Percentiles rank a stretch among this genome's conserved stretches.
These are phyloP conservation scores for Semicossyphus pulcher DNA, from an alignment of 2,113 vertebrate species.

Conservation along the genomic window DNA sequence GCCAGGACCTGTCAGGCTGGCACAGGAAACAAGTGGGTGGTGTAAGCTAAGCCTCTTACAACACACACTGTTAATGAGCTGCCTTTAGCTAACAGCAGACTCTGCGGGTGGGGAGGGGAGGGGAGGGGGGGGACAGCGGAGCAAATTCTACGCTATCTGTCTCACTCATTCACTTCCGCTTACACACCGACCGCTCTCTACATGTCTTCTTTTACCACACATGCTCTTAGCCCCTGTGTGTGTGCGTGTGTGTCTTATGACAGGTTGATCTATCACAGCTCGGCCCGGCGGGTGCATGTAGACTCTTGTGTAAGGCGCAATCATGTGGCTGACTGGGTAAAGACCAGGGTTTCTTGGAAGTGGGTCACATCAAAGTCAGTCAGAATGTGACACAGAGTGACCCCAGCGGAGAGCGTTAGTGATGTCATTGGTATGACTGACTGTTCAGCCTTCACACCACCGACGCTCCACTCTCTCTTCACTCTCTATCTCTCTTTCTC, in stretches of 20 bases:
- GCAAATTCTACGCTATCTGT: constrained; percentile 52
- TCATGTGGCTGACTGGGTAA: constrained; percentile 73
- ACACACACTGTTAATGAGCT: constrained; percentile 78
- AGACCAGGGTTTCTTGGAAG: constrained; percentile 71
- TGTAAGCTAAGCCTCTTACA: constrained; percentile 79
- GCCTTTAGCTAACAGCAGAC: constrained; percentile 77
- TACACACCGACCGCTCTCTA: constrained; percentile 14
- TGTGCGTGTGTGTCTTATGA: constrained; percentile 42
- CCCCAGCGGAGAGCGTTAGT: constrained; percentile 56
- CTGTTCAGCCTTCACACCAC: constrained; percentile 25
- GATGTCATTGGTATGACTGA: constrained; percentile 67
- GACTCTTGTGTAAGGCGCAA: constrained; percentile 70
- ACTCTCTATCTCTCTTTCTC: constrained; percentile 5
- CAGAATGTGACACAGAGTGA: constrained; percentile 66
- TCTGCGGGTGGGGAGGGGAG: constrained; percentile 7
- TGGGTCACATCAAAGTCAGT: constrained; percentile 78
- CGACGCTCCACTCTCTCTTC: neutral
- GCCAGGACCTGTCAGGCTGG: constrained; percentile 78
- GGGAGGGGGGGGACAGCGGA: constrained; percentile 27
- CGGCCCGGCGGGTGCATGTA: constrained; percentile 60
- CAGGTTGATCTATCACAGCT: constrained; percentile 78
- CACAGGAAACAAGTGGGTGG: constrained; percentile 79
- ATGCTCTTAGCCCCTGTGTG: neutral
- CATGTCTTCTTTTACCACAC: constrained; percentile 42
- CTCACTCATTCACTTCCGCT: constrained; percentile 49